Evolutionary conservation across 2,113 vertebrate genomes (phyloP).

Genomic region (Mustela lutreola): DNA sequence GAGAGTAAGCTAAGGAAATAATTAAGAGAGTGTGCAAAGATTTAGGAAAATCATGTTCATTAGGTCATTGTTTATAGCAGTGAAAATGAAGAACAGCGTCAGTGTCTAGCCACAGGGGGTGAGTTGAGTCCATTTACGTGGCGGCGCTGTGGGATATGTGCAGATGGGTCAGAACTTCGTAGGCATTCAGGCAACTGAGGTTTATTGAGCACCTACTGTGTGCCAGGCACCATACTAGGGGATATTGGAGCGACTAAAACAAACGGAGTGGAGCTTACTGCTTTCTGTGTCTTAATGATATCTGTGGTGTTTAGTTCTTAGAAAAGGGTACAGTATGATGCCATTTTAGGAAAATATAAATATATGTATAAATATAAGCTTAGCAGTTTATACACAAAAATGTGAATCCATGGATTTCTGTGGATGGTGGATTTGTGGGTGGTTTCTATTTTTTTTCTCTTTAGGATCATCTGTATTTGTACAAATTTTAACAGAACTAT

Average conservation of each 20-base stretch:
- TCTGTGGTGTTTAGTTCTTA: not conserved
- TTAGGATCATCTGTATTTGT: not conserved
- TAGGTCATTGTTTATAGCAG: not conserved
- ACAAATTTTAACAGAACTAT: not conserved
- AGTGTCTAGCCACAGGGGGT: not conserved
- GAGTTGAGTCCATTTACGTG: accelerated
- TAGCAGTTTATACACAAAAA: not conserved
- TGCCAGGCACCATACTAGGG: not conserved
- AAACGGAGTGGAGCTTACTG: not conserved
- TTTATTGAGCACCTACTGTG: not conserved
- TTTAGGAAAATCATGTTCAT: not conserved
- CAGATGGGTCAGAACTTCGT: not conserved
- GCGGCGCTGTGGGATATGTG: accelerated
- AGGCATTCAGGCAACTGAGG: not conserved
- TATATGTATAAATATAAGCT: not conserved
- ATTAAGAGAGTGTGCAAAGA: not conserved
- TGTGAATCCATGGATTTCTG: not conserved
- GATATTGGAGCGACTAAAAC: accelerated
- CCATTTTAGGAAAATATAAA: not conserved
- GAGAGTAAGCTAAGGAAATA: not conserved
- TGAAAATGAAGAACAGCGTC: not conserved
- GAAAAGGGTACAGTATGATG: not conserved
- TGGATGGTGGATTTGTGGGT: not conserved
- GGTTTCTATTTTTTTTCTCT: not conserved
- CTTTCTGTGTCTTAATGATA: not conserved